Evolutionary conservation across 2,797 vertebrate species (phyloP).

Genomic region (Jordanella pulchra): DNA sequence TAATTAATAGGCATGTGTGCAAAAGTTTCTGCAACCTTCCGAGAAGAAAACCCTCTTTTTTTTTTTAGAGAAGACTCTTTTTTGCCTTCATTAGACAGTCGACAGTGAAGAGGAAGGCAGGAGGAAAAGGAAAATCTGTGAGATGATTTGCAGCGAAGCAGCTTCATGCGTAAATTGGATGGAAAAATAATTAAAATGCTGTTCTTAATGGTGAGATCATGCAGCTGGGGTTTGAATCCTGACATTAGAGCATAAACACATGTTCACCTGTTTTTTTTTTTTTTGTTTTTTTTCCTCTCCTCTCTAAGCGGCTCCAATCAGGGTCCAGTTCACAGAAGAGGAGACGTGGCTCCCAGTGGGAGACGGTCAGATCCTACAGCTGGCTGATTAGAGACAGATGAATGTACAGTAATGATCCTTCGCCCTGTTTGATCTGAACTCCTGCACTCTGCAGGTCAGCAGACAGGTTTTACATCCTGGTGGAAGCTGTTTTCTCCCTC

Average conservation of each 20-base stretch:
- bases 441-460: slow-evolving; percentile 27
- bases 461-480: slow-evolving; percentile 52
- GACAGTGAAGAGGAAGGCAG: slow-evolving; percentile 1
- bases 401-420: slow-evolving; percentile 31
- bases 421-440: slow-evolving; percentile 38
- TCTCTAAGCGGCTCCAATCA: neutral
- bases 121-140: slow-evolving; percentile 5
- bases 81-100: slow-evolving; percentile 9
- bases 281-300: neutral
- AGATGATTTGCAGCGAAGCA: slow-evolving; percentile 2
- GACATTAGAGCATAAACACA: slow-evolving; percentile 6
- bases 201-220: neutral
- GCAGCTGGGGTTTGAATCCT: slow-evolving; percentile 4
- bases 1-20: slow-evolving; percentile 12
- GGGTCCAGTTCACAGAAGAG: slow-evolving; percentile 2
- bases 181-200: slow-evolving; percentile 16
- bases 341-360: slow-evolving; percentile 11
- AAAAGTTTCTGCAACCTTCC: slow-evolving; percentile 1
- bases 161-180: slow-evolving; percentile 16
- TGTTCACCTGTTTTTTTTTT: slow-evolving; percentile 16
- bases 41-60: neutral
- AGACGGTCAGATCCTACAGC: slow-evolving; percentile 13
- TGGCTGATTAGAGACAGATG: slow-evolving; percentile 31
- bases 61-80: neutral
- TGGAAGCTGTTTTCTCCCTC: slow-evolving; percentile 59